Evolutionary conservation across 2,113 vertebrate species (phyloP), one percentile per base, ranked within the genome.

Genomic region (Monarcha castaneiventris): DNA sequence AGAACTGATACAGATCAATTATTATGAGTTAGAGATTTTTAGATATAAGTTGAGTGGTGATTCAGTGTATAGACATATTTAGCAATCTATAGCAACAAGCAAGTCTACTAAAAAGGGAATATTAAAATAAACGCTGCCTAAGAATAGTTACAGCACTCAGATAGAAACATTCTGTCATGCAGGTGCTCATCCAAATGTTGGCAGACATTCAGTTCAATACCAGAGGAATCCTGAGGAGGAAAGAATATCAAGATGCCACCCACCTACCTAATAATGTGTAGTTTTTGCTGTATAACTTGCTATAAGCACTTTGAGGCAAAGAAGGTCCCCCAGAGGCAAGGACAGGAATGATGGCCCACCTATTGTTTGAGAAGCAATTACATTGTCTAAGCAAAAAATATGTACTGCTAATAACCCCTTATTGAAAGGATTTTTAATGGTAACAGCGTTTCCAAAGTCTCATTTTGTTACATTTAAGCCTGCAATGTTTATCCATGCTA

Each of bases 161-260:
- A 78, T 66, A 62, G 61, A 92, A 94, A 95, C 29, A 46, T 90
- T 69, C 74, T 93, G 67, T 85, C 66, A 48, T 32, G n/a, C 63
- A 96, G 94, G 87, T 96, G 78, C 67, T 82, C 74, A 83, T 87
- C 74, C 72, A 74, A 91, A 64, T 32, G 23, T 33, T 93, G 81
- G 54, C 84, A 96, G 74, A 66, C 18, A 7, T 91, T 89, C 93
- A 73, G 29, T 66, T 96, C 49, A 69, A 23, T 69, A 69, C 11
- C 51, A 85, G 14, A 96, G 62, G 71, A 93, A 95, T 67, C 32
- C 56, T 76, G 58, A 61, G 51, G 59, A 75, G 16, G 41, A 54
- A 87, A 84, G 86, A 71, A 46, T 30, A 66, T 15, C 54, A 64
- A 49, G n/a, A 48, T 55, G 46, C 43, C 67, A 80, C 49, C 19